A percentile compares a stretch with the other conserved stretches of the same genome.
Evolutionary conservation across 2,888 invertebrate species (phyloP).

Genomic region (Parascotia fuliginaria): DNA sequence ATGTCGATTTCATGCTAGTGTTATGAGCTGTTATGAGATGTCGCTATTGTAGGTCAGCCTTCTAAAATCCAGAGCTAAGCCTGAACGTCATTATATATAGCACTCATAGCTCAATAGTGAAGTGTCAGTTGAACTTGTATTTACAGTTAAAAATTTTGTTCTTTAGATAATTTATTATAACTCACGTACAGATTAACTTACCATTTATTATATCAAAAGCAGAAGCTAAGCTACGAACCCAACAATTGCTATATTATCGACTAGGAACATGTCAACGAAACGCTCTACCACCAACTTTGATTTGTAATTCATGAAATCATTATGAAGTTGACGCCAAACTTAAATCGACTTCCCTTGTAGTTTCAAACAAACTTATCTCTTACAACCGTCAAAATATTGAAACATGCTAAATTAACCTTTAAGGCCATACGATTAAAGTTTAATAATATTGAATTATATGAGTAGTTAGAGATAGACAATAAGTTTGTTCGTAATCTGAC

Average conservation of each 20-base stretch:
- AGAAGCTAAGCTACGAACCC: not conserved
- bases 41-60: too few species aligned
- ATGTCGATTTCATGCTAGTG: too few species aligned
- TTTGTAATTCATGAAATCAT: slow-evolving; percentile 61
- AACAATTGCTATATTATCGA: not conserved
- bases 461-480: not conserved
- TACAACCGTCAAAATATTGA: not conserved
- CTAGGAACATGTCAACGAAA: not conserved
- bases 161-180: too few species aligned
- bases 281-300: slow-evolving; percentile 38
- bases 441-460: too few species aligned
- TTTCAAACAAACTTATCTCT: slow-evolving; percentile 35
- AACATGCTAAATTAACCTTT: slow-evolving; percentile 19
- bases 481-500: slow-evolving; percentile 39
- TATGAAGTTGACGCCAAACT: slow-evolving; percentile 56
- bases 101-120: too few species aligned
- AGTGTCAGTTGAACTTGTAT: too few species aligned
- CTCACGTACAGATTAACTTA: too few species aligned
- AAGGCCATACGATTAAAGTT: not conserved
- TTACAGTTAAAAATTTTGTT: too few species aligned
- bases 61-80: too few species aligned
- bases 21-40: too few species aligned
- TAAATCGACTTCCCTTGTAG: slow-evolving; percentile 63
- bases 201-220: too few species aligned
- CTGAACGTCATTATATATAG: too few species aligned